phyloP scores from a whole-genome alignment of 2,888 invertebrate species.

The Drymonia ruficornis region DNA sequence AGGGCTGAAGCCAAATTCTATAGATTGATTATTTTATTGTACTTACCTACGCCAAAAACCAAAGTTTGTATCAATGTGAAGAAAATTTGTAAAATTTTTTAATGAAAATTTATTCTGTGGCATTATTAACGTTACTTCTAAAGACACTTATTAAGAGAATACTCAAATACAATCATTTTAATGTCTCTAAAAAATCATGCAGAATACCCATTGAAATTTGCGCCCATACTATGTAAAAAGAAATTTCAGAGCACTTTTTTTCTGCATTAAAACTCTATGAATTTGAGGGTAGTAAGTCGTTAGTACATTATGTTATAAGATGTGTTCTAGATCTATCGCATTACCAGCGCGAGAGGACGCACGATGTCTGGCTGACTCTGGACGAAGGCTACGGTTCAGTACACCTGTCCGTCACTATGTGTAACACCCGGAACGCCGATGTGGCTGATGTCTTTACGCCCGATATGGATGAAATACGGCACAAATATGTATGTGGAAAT shows the following conservation, averaged over 20 bases:
- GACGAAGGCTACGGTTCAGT: constrained; percentile 68
- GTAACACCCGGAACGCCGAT: constrained; percentile 42
- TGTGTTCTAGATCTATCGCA: constrained; percentile 65
- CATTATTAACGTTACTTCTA: too few relatives aligned
- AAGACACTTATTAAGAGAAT: too few relatives aligned
- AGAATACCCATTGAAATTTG: too few relatives aligned
- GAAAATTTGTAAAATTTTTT: too few relatives aligned
- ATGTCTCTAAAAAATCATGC: too few relatives aligned
- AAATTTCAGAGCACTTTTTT: too few relatives aligned
- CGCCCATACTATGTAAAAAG: too few relatives aligned
- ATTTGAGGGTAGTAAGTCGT: not conserved
- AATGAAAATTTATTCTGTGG: too few relatives aligned
- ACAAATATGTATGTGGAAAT: constrained; percentile 48
- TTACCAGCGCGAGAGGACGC: constrained; percentile 66
- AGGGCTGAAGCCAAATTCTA: constrained; percentile 8
- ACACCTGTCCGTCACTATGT: constrained; percentile 69
- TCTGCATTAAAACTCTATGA: too few relatives aligned
- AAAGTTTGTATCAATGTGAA: too few relatives aligned
- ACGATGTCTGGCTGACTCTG: constrained; percentile 67
- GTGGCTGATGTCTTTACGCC: constrained; percentile 9
- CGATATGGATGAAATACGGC: constrained; percentile 23
- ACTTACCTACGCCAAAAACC: too few relatives aligned
- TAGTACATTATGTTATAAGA: constrained; percentile 47
- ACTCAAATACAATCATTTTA: too few relatives aligned
- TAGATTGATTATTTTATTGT: not conserved